Conservation (phyloP, 2,113 vertebrate genomes). For the Typhlomys cinereus region DNA sequence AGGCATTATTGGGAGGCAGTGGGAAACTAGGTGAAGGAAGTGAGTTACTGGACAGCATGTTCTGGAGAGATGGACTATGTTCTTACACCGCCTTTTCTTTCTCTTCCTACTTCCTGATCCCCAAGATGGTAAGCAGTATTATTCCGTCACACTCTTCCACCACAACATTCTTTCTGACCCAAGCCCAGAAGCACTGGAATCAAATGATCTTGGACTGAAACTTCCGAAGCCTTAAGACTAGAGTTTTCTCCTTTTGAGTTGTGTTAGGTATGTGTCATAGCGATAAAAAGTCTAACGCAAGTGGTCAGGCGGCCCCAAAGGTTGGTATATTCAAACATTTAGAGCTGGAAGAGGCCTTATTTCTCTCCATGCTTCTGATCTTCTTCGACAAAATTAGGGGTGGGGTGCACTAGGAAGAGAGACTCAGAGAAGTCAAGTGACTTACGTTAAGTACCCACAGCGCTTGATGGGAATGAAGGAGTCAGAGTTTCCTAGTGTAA, state of each 20-base stretch:
- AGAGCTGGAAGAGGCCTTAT: not conserved
- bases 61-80: too few relatives aligned
- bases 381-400: not conserved
- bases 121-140: too few relatives aligned
- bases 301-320: not conserved
- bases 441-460: not conserved
- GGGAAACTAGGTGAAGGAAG: not conserved
- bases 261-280: not conserved
- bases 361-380: not conserved
- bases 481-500: not conserved
- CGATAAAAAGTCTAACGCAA: not conserved
- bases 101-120: not conserved
- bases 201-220: not conserved
- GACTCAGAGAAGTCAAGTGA: not conserved
- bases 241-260: not conserved
- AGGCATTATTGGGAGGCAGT: not conserved
- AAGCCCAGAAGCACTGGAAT: not conserved
- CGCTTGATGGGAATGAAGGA: not conserved
- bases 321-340: not conserved
- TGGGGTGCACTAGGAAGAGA: not conserved
- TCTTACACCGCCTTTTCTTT: not conserved
- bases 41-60: too few relatives aligned
- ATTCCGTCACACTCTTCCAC: not conserved
- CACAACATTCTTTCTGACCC: not conserved
- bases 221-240: not conserved